Conservation (phyloP, 2,113 vertebrate genomes). For the Xiphias gladius region DNA sequence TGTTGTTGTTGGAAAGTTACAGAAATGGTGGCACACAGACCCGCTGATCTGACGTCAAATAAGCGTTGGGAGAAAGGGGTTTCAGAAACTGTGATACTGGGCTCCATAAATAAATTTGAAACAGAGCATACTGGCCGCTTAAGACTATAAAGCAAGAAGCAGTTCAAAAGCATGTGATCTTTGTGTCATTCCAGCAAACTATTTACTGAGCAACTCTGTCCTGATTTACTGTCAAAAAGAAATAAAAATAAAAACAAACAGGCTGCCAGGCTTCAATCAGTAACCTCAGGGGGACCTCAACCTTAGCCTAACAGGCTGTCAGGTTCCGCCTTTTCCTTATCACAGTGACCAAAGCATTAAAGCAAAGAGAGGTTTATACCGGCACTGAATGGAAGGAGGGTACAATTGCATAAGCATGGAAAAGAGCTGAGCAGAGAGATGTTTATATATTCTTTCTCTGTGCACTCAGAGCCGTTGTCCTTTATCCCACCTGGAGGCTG, state of each 20-base stretch:
- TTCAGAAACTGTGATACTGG: neutral
- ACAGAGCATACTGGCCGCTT: neutral
- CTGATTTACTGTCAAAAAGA: conserved; percentile 1
- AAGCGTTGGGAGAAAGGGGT: too few relatives aligned
- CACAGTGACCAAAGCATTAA: conserved; percentile 29
- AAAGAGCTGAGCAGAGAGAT: conserved; percentile 52
- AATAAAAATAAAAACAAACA: neutral
- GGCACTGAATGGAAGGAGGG: conserved; percentile 34
- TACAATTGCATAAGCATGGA: conserved; percentile 50
- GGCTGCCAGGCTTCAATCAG: conserved; percentile 31
- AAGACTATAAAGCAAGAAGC: neutral
- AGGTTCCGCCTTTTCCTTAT: conserved; percentile 17
- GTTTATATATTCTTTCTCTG: conserved; percentile 45
- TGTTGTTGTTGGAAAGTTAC: neutral
- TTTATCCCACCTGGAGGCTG: conserved; percentile 60
- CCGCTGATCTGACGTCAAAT: too few relatives aligned
- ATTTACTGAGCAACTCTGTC: neutral
- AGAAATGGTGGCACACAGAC: too few relatives aligned
- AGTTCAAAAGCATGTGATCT: neutral
- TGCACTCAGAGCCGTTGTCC: conserved; percentile 59
- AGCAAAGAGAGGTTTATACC: conserved; percentile 41
- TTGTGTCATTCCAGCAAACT: neutral
- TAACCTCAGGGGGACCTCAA: conserved; percentile 13
- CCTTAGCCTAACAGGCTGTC: conserved; percentile 18
- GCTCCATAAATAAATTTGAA: neutral